Evolutionary conservation across 2,888 invertebrate species (phyloP).

Genomic region (Lasiommata megera): DNA sequence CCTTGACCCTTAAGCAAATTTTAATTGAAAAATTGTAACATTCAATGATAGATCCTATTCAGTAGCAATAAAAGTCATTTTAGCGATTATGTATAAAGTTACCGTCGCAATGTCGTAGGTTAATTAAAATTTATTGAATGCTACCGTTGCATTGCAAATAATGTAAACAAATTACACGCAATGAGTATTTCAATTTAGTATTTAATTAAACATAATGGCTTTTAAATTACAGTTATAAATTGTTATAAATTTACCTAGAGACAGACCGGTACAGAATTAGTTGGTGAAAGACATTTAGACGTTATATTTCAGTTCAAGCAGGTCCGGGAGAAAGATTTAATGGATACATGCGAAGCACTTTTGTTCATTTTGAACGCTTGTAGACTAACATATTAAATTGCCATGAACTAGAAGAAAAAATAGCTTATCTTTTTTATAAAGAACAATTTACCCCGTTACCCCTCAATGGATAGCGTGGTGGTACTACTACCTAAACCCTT

Average conservation of each 20-base stretch:
- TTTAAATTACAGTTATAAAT: slow-evolving; percentile 3
- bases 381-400: too few species aligned
- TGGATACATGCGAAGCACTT: too few species aligned
- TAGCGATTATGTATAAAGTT: slow-evolving; percentile 1
- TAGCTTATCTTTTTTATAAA: too few species aligned
- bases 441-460: too few species aligned
- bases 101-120: slow-evolving; percentile 13
- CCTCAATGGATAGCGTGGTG: too few species aligned
- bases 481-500: too few species aligned
- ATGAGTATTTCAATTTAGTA: slow-evolving; percentile 11
- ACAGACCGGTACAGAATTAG: neutral
- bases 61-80: slow-evolving; percentile 16
- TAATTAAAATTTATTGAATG: slow-evolving; percentile 21
- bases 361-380: too few species aligned
- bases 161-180: slow-evolving; percentile 27
- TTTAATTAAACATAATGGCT: slow-evolving; percentile 2
- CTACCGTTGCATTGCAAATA: slow-evolving; percentile 11
- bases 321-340: too few species aligned
- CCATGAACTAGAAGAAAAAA: too few species aligned
- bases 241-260: neutral
- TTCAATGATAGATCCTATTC: slow-evolving; percentile 4
- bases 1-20: slow-evolving; percentile 5
- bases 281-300: too few species aligned
- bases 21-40: slow-evolving; percentile 5
- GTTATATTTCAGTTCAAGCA: too few species aligned